Base-by-base conservation (phyloP, 2,797 vertebrate genomes). In the Urophycis tenuis region DNA sequence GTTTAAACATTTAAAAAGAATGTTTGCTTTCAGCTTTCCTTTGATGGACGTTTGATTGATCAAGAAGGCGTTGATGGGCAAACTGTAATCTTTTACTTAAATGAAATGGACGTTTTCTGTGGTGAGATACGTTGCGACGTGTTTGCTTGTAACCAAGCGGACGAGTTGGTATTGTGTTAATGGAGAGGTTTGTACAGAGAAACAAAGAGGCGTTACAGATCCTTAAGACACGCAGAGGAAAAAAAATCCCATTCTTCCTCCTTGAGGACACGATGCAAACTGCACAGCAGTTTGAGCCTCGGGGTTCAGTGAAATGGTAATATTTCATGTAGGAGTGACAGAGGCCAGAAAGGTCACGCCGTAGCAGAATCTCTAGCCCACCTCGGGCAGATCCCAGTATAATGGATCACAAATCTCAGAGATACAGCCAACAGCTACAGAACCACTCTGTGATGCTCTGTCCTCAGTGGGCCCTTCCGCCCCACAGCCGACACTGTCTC, bases 331-430 rank as follows among this genome's bases (percentile, higher is more conserved):
- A 30, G 69, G 32, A 71, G 69, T 70, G 31, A 71, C 19, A 22
- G 30, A 33, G 69, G 30, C 22, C 69, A 71, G 14, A 33, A 31
- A 22, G 32, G 32, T 29, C 60, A 29, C 4, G 3, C 60, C 14
- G 60, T 5, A 67, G 60, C n/a, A 67, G 60, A 29, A 12, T 25
- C 60, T 67, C 25, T 4, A 25, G n/a, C 25, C n/a, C 60, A 29
- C 60, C 60, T 67, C 60, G 9, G 60, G 60, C 60, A 67, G n/a
- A 67, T 10, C 11, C 10, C 60, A 67, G 60, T 29, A 67, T 25
- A 67, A 67, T 29, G 60, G n/a, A 67, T 67, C 60, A 67, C 60
- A 67, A 67, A 29, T 67, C n/a, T 67, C n/a, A 12, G 60, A 67
- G 25, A 67, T 67, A 29, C n/a, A 67, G 60, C 25, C 60, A 19